Conservation (phyloP, 2,888 invertebrate genomes). For the Cerceris ruficornis region DNA sequence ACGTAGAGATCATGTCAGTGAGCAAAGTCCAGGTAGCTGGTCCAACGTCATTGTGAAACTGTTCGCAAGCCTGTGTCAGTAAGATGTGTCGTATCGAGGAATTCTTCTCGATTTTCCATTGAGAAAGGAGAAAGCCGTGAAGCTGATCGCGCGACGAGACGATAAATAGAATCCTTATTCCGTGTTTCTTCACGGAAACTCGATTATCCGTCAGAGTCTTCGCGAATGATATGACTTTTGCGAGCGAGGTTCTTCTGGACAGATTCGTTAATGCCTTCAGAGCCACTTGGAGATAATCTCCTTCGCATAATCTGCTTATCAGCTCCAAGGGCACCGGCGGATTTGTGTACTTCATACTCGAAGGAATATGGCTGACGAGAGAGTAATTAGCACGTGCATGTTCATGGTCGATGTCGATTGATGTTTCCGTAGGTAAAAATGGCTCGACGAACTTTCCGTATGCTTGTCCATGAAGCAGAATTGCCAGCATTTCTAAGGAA, state of each 20-base stretch:
- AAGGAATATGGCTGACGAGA: slow-evolving; percentile 20
- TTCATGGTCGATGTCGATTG: slow-evolving; percentile 48
- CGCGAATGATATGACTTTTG: slow-evolving; percentile 64
- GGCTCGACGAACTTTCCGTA: slow-evolving; percentile 58
- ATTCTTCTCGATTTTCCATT: slow-evolving; percentile 64
- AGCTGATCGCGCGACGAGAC: slow-evolving; percentile 55
- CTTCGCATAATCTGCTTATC: slow-evolving; percentile 56
- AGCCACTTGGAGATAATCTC: slow-evolving; percentile 65
- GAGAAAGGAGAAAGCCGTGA: slow-evolving; percentile 35
- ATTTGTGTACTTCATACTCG: slow-evolving; percentile 60
- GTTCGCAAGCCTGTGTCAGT: slow-evolving; percentile 29
- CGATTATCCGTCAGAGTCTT: slow-evolving; percentile 56
- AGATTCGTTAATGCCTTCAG: slow-evolving; percentile 54
- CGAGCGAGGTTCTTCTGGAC: slow-evolving; percentile 55
- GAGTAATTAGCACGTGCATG: slow-evolving; percentile 41
- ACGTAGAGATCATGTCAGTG: slow-evolving; percentile 40
- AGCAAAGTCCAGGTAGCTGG: slow-evolving; percentile 61
- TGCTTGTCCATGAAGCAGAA: slow-evolving; percentile 34
- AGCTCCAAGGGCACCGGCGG: slow-evolving; percentile 72
- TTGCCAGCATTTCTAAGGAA: background rate
- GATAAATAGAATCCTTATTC: slow-evolving; percentile 68
- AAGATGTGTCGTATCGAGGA: slow-evolving; percentile 69
- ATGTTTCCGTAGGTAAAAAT: slow-evolving; percentile 58
- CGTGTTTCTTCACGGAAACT: slow-evolving; percentile 74
- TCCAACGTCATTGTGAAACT: slow-evolving; percentile 60